These are phyloP conservation scores for Cephalopachus bancanus DNA, from an alignment of 2,797 vertebrate species.

Conservation along the genomic window DNA sequence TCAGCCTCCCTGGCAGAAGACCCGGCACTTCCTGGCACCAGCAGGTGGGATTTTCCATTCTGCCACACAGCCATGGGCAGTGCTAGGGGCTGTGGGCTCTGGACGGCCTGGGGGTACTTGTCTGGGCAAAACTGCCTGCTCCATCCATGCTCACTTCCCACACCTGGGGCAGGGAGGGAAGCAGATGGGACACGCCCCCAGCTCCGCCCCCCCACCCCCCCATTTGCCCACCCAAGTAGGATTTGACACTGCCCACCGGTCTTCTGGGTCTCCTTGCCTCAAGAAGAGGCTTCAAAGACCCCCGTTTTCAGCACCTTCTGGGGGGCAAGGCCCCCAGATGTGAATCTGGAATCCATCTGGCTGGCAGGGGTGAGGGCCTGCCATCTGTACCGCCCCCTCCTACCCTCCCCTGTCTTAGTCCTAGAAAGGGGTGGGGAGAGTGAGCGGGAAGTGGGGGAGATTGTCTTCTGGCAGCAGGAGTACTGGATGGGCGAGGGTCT, in stretches of 20 bases:
- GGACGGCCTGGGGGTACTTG: constrained; percentile 66
- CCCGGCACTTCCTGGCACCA: constrained; percentile 46
- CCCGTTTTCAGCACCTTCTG: constrained; percentile 65
- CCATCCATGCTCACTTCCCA: constrained; percentile 65
- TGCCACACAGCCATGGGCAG: constrained; percentile 50
- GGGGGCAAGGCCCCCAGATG: constrained; percentile 59
- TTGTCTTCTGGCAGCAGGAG: neutral
- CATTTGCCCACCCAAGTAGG: constrained; percentile 69
- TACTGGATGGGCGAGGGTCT: neutral
- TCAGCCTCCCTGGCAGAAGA: constrained; percentile 54
- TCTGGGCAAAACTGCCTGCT: constrained; percentile 53
- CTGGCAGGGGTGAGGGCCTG: constrained; percentile 51
- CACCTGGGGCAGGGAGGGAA: constrained; percentile 5
- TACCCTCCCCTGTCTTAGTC: neutral
- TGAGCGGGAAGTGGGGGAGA: neutral
- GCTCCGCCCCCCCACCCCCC: neutral
- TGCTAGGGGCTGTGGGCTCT: constrained; percentile 48
- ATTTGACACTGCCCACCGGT: neutral
- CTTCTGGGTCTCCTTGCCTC: constrained; percentile 3
- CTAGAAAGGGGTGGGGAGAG: neutral
- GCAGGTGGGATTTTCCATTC: constrained; percentile 78
- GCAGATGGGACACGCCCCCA: constrained; percentile 34
- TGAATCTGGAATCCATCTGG: constrained; percentile 75
- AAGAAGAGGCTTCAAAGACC: constrained; percentile 69
- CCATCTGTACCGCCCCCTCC: neutral